Base-by-base conservation (phyloP, 1,140 invertebrate genomes). In the Zelostemma sp. region DNA sequence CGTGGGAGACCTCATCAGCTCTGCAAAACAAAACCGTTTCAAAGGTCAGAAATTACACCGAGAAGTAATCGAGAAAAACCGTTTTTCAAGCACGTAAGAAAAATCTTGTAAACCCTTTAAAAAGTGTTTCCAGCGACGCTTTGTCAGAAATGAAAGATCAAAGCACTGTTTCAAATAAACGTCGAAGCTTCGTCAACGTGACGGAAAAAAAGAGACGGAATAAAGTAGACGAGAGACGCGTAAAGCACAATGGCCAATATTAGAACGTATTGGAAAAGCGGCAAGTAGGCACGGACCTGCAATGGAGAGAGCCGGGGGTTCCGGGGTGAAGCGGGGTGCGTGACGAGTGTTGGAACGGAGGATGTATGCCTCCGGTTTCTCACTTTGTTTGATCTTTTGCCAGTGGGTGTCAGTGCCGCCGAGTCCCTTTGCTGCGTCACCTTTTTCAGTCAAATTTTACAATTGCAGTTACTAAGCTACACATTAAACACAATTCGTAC, bases 301-400 rank as follows among this genome's bases (percentile, higher is more conserved):
- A 87, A 81, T 77, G 81, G 78, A 79, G 84, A 87, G 87, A 88
- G 86, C 83, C 87, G 87, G 58, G 86, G 88, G 85, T 88, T 88
- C 84, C 86, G 83, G 59, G 80, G 78, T 81, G 80, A 83, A 69
- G 78, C 74, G 71, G 80, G 76, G 75, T 79, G 79, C 54, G 78
- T 68, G 67, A 80, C 75, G 71, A 80, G 70, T 46, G 68, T 65
- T 45, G 68, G 51, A 38, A 73, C 56, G 58, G 77, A 74, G 41
- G 77, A 71, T 49, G 77, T 74, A 73, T 76, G 81, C 47, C 80
- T 76, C 71, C 77, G 73, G 60, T 65, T 74, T 76, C 76, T 80
- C 68, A 76, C 58, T 79, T 80, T 81, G 79, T 70, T 79, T 75
- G 74, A 56, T 74, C 78, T 77, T 72, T 79, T 80, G 79, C 76